phyloP scores from a whole-genome alignment of 2,888 invertebrate species.

The Lycaena phlaeas region DNA sequence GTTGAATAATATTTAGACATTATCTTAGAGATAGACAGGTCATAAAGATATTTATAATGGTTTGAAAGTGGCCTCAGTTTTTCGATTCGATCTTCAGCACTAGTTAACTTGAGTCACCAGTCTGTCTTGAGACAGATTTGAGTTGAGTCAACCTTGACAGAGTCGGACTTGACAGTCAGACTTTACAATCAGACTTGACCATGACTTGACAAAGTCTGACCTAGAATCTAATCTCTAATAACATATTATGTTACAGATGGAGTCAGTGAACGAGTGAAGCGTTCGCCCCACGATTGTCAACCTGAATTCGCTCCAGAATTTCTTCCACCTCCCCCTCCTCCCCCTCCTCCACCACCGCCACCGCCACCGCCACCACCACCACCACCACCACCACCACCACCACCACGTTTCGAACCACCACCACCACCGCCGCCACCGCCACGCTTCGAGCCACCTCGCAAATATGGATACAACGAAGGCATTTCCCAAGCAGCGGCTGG shows the following conservation, averaged over 20 bases:
- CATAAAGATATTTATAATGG: no score
- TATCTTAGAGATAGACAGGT: no score
- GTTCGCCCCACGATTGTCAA: conserved; percentile 3
- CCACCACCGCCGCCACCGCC: conserved; percentile 1
- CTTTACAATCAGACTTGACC: no score
- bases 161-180: no score
- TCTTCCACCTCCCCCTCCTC: neutral
- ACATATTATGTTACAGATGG: neutral
- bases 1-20: no score
- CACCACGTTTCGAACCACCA: neutral
- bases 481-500: neutral
- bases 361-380: neutral
- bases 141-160: no score
- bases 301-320: neutral
- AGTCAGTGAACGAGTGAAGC: neutral
- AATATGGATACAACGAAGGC: conserved; percentile 1
- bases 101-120: no score
- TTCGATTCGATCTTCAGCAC: no score
- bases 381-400: neutral
- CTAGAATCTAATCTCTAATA: no score
- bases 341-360: neutral
- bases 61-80: no score
- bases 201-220: no score
- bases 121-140: no score
- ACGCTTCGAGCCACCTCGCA: neutral